A percentile compares a stretch with the other conserved stretches of the same genome.
Conservation (phyloP, 2,113 vertebrate species). For the Brachirus orientalis region DNA sequence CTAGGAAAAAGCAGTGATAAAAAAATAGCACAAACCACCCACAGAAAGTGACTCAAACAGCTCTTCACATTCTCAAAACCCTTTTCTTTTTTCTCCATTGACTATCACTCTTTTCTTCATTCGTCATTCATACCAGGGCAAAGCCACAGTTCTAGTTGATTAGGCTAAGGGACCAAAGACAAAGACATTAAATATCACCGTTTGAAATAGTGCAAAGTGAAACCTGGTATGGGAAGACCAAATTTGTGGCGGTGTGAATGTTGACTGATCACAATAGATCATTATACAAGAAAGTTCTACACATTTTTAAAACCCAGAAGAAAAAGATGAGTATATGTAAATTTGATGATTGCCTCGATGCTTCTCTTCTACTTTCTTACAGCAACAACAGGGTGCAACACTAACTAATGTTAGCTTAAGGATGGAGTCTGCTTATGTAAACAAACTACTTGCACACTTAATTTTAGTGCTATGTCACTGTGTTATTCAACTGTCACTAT, state of each 20-base stretch:
- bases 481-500: too few species aligned
- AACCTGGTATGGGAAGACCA: constrained; percentile 29
- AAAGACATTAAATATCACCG: constrained; percentile 69
- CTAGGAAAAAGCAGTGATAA: constrained; percentile 40
- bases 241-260: constrained; percentile 16
- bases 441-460: too few species aligned
- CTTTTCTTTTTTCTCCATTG: constrained; percentile 34
- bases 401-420: too few species aligned
- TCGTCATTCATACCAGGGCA: constrained; percentile 42
- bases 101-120: constrained; percentile 29
- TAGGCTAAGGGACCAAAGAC: constrained; percentile 66
- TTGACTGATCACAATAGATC: constrained; percentile 29
- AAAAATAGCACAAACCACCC: constrained; percentile 32
- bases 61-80: constrained; percentile 22
- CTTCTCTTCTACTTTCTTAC: too few species aligned
- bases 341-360: too few species aligned
- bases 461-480: too few species aligned
- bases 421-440: too few species aligned
- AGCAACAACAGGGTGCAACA: too few species aligned
- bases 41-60: constrained; percentile 49
- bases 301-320: constrained; percentile 7
- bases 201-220: constrained; percentile 61
- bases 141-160: constrained; percentile 66
- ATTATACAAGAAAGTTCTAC: constrained; percentile 2
- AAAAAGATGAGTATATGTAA: neutral